A percentile compares a stretch with the other conserved stretches of the same genome.
Evolutionary conservation across 1,140 invertebrate species (phyloP).

Genomic region (Glossosoma conforme): DNA sequence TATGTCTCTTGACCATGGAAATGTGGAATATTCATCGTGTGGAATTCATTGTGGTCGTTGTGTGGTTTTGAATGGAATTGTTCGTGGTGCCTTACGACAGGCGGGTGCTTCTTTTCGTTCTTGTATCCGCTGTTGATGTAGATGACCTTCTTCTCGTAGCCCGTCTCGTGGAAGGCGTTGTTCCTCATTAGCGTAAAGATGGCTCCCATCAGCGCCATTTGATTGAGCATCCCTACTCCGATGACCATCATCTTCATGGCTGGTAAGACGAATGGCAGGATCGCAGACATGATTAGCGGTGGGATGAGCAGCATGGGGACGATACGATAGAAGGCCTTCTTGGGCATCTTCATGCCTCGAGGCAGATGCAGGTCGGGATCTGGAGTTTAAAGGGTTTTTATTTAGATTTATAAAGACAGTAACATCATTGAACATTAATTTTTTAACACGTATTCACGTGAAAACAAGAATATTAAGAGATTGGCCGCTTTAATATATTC

Average conservation of each 20-base stretch:
- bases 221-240: slow-evolving; percentile 42
- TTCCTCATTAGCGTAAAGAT: slow-evolving; percentile 46
- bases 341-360: slow-evolving; percentile 40
- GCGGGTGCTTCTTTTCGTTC: slow-evolving; percentile 34
- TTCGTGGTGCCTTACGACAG: slow-evolving; percentile 14
- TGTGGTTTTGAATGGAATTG: slow-evolving; percentile 16
- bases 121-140: slow-evolving; percentile 45
- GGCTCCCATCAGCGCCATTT: slow-evolving; percentile 45
- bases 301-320: slow-evolving; percentile 42
- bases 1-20: too few species aligned
- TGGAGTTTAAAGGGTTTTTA: too few species aligned
- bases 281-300: slow-evolving; percentile 46
- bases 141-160: slow-evolving; percentile 43
- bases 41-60: background rate
- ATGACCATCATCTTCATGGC: slow-evolving; percentile 45
- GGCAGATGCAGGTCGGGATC: slow-evolving; percentile 32
- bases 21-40: too few species aligned
- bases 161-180: slow-evolving; percentile 45
- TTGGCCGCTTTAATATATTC: too few species aligned
- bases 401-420: too few species aligned
- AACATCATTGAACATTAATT: too few species aligned
- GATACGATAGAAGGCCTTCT: slow-evolving; percentile 40
- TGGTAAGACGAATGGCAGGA: slow-evolving; percentile 47
- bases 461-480: too few species aligned
- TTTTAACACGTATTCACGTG: too few species aligned